phyloP scores from a whole-genome alignment of 2,888 invertebrate genomes.

The Scaeva pyrastri region DNA sequence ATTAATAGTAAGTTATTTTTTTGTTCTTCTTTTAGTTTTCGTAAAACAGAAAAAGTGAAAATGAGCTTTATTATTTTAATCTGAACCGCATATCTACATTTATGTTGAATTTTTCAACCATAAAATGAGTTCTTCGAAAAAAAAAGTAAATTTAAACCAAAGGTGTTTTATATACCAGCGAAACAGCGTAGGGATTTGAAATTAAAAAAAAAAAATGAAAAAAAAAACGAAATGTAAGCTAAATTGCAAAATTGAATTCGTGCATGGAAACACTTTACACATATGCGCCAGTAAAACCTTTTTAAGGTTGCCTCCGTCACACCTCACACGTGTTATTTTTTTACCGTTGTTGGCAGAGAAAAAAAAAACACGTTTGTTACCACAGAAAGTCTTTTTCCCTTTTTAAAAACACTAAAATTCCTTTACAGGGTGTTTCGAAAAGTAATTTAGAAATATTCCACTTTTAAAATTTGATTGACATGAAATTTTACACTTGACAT shows the following conservation, averaged over 20 bases:
- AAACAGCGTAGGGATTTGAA: slow-evolving; percentile 18
- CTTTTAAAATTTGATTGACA: too few relatives aligned
- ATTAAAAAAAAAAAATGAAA: background rate
- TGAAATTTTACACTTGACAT: too few relatives aligned
- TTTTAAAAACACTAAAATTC: background rate
- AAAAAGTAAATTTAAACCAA: background rate
- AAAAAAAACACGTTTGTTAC: background rate
- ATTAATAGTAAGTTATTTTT: background rate
- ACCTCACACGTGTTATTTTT: slow-evolving; percentile 28
- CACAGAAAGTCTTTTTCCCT: background rate
- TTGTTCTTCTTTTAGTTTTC: background rate
- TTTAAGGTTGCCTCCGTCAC: slow-evolving; percentile 18
- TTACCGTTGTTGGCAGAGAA: background rate
- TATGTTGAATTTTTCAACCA: slow-evolving; percentile 7
- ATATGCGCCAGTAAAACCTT: slow-evolving; percentile 21
- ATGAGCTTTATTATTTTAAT: background rate
- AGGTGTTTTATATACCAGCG: background rate
- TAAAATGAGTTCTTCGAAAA: slow-evolving; percentile 22
- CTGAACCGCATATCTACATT: background rate
- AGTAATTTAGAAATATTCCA: too few relatives aligned
- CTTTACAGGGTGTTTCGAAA: background rate
- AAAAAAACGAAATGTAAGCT: slow-evolving; percentile 20
- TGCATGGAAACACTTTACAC: slow-evolving; percentile 24
- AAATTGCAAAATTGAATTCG: slow-evolving; percentile 31
- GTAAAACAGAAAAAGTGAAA: background rate